phyloP scores from a whole-genome alignment of 1,140 invertebrate species.

The Pissodes strobi region DNA sequence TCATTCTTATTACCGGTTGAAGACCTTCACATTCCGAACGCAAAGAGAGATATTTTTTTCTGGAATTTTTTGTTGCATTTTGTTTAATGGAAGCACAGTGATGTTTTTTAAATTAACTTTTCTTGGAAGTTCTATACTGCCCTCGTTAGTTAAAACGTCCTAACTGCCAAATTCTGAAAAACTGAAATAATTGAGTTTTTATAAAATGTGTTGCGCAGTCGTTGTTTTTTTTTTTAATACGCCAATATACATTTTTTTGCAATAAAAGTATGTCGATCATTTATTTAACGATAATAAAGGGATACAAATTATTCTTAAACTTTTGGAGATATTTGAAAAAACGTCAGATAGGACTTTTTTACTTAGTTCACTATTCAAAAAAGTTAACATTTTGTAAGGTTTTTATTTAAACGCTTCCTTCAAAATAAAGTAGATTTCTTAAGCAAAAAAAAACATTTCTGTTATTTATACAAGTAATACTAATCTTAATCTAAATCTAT shows the following conservation, averaged over 20 bases:
- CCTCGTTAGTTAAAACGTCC: slow-evolving; percentile 9
- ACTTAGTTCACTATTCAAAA: neutral
- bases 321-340: neutral
- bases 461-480: neutral
- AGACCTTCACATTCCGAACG: no score
- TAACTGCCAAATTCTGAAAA: slow-evolving; percentile 9
- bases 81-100: no score
- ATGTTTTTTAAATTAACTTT: no score
- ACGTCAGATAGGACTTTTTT: no score
- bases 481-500: no score
- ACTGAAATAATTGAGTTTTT: slow-evolving; percentile 7
- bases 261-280: slow-evolving; percentile 5
- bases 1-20: no score
- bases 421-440: neutral
- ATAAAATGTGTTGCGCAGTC: slow-evolving; percentile 12
- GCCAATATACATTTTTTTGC: neutral
- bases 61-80: no score
- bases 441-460: neutral
- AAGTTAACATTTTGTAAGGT: neutral
- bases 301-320: neutral
- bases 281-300: slow-evolving; percentile 1
- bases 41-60: no score
- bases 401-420: neutral
- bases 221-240: neutral
- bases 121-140: no score